Conservation (phyloP, 2,797 vertebrate genomes). For the Argentina silus region DNA sequence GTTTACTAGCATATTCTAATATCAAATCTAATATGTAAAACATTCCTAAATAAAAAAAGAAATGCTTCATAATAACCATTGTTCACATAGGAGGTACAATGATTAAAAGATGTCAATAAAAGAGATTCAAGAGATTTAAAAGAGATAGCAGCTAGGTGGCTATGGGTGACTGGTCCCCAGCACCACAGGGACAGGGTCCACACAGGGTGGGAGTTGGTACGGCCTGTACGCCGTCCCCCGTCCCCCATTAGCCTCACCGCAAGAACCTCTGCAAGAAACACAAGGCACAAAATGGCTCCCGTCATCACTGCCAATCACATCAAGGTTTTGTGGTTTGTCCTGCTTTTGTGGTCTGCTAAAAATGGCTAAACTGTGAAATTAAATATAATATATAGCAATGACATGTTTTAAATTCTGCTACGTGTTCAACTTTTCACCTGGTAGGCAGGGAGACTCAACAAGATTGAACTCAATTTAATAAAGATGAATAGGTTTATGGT, state of each 20-base stretch:
- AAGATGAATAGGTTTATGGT: no score
- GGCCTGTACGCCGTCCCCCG: background rate
- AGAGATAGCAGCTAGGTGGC: no score
- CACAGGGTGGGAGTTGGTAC: background rate
- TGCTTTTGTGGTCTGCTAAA: no score
- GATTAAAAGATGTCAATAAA: no score
- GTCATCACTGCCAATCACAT: background rate
- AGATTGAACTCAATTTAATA: no score
- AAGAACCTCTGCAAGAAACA: slow-evolving; percentile 68
- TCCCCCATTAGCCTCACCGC: slow-evolving; percentile 22
- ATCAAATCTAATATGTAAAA: no score
- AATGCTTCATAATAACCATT: background rate
- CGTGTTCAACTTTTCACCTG: no score
- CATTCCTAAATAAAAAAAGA: background rate
- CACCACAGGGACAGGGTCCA: background rate
- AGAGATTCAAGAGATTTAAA: no score
- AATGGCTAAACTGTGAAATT: no score
- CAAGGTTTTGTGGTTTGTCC: no score
- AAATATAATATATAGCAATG: background rate
- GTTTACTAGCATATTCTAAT: background rate
- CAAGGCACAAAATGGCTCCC: slow-evolving; percentile 1
- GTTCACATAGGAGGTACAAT: background rate
- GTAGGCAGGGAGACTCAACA: no score
- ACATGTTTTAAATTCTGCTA: no score
- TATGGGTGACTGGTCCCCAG: background rate